Percentiles rank a stretch among this genome's conserved stretches.
Conservation (phyloP, 2,113 vertebrate genomes). For the Miniopterus natalensis region DNA sequence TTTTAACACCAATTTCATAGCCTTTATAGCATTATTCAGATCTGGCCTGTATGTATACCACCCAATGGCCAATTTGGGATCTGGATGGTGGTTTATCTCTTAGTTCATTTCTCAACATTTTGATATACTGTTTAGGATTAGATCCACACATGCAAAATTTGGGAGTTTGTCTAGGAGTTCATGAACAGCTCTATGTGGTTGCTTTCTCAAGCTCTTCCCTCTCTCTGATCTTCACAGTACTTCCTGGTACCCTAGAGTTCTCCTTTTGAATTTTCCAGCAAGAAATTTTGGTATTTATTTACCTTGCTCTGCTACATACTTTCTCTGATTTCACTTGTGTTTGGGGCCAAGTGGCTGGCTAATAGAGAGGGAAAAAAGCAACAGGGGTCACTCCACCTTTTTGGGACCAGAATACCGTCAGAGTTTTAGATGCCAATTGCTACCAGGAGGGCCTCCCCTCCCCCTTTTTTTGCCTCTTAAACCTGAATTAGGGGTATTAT, state of each 20-base stretch:
- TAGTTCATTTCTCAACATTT: not conserved
- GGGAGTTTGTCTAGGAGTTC: not conserved
- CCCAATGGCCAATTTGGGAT: not conserved
- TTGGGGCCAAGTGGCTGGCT: not conserved
- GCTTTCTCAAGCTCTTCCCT: not conserved
- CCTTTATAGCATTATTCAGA: not conserved
- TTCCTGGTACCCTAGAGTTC: not conserved
- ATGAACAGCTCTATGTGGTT: not conserved
- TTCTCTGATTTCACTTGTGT: not conserved
- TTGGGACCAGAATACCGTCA: not conserved
- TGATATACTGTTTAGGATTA: not conserved
- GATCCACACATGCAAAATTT: not conserved
- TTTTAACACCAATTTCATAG: constrained; percentile 24
- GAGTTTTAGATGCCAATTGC: not conserved
- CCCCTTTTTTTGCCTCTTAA: not conserved
- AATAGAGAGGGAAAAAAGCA: not conserved
- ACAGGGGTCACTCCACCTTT: not conserved
- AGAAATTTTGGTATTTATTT: not conserved
- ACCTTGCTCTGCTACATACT: not conserved
- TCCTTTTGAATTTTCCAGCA: not conserved
- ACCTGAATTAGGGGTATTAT: not conserved
- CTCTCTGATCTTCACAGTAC: not conserved
- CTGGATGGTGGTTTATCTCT: not conserved
- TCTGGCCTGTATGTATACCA: not conserved
- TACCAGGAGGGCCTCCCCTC: not conserved